These are phyloP conservation scores for Ashinkailepas kermadecensis DNA, from an alignment of 2,888 invertebrate genomes.

Conservation along the genomic window DNA sequence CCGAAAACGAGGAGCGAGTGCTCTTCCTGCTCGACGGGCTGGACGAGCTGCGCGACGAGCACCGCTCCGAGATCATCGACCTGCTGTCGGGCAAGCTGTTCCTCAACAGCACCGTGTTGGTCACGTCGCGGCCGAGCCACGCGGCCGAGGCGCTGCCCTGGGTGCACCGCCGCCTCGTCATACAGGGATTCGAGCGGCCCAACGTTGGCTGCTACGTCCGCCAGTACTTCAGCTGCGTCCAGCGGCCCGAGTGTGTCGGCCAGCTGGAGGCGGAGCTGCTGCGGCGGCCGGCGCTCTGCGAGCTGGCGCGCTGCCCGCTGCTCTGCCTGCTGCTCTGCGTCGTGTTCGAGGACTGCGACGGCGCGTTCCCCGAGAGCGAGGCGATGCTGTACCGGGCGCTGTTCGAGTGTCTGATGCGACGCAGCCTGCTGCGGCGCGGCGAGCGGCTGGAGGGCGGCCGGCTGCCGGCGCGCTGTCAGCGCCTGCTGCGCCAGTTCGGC, in stretches of 20 bases:
- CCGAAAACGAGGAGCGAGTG: slow-evolving; percentile 38
- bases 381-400: slow-evolving; percentile 45
- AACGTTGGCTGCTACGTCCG: slow-evolving; percentile 47
- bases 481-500: slow-evolving; percentile 48
- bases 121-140: slow-evolving; percentile 47
- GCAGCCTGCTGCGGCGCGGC: slow-evolving; percentile 40
- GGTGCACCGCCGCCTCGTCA: slow-evolving; percentile 47
- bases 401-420: slow-evolving; percentile 45
- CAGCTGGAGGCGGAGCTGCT: slow-evolving; percentile 28
- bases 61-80: slow-evolving; percentile 46
- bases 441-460: slow-evolving; percentile 35
- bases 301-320: slow-evolving; percentile 48
- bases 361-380: slow-evolving; percentile 42
- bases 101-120: slow-evolving; percentile 48
- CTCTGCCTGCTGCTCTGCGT: slow-evolving; percentile 50
- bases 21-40: slow-evolving; percentile 51
- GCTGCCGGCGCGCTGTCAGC: slow-evolving; percentile 35
- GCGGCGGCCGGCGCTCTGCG: slow-evolving; percentile 34
- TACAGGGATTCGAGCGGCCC: slow-evolving; percentile 48
- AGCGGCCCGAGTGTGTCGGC: slow-evolving; percentile 34
- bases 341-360: slow-evolving; percentile 47
- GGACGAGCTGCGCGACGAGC: slow-evolving; percentile 43
- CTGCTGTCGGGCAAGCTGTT: slow-evolving; percentile 50
- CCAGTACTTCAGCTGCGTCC: slow-evolving; percentile 43
- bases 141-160: slow-evolving; percentile 42